Base-by-base conservation (phyloP, 1,140 invertebrate genomes). In the Heliconius himera region DNA sequence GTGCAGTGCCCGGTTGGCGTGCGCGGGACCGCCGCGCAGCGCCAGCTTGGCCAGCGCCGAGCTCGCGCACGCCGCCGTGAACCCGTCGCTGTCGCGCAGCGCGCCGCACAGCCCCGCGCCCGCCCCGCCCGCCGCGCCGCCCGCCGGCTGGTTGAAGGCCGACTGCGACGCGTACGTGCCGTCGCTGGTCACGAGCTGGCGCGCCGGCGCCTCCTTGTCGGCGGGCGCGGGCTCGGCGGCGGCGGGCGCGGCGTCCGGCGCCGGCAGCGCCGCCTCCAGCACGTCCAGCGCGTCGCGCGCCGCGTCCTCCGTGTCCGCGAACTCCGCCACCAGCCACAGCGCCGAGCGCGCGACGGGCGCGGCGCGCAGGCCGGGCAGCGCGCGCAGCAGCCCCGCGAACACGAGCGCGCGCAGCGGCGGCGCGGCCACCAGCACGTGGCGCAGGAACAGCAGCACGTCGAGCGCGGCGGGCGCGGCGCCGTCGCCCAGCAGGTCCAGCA, bases 111-210 rank as follows among this genome's bases (percentile, higher is more conserved):
- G 22, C 9, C 60, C 60, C 60, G 60, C n/a, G n/a, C 54, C n/a
- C 20, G 3, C 54, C 54, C 54, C 51, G 51, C 51, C 20, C 18
- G 18, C 26, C 60, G 60, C 60, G 11, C 60, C 60, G 0, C 22
- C 60, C 60, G 22, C 60, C 60, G 96, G 94, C 80, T 98, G 95
- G 89, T 97, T 99, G 91, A 99, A 99, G 73, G 98, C 99, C 85
- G 98, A 99, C 93, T 99, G 99, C 5, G 98, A 98, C 46, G 99
- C 99, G 93, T 99, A 99, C 6, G 99, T 99, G 70, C 99, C 99
- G 95, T 99, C 99, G 38, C 98, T 99, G 54, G 98, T 99, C n/a
- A 99, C 98, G 49, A 98, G 92, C 82, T 97, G 96, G 2, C 41
- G 54, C 54, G 73, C 56, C 36, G n/a, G 70, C 71, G 51, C 33